phyloP scores from a whole-genome alignment of 2,797 vertebrate genomes.

The Paedocypris micromegethes region DNA sequence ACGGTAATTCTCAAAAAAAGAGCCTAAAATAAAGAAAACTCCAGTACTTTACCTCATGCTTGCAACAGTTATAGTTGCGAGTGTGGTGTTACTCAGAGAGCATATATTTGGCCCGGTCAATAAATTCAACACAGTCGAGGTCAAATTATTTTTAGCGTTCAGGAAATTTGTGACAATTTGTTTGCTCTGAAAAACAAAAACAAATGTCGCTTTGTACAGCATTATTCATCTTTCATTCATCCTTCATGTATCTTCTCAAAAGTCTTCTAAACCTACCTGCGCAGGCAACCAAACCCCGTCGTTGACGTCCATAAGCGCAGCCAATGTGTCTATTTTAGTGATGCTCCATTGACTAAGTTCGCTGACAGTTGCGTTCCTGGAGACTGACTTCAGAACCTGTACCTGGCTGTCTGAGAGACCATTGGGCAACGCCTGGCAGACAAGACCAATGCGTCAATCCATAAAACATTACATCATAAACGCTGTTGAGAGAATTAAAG shows the following conservation, averaged over 20 bases:
- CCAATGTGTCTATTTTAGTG: constrained; percentile 37
- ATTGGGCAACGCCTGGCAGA: constrained; percentile 28
- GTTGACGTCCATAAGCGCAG: constrained; percentile 29
- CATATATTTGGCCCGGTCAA: constrained; percentile 44
- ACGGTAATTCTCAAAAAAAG: no score
- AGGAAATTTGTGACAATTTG: constrained; percentile 44
- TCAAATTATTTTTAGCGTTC: constrained; percentile 31
- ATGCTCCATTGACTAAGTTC: constrained; percentile 45
- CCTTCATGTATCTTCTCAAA: not conserved
- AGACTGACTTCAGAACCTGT: constrained; percentile 36
- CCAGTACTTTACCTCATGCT: constrained; percentile 31
- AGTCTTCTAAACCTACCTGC: constrained; percentile 17
- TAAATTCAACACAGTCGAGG: constrained; percentile 24
- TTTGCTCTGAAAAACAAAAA: constrained; percentile 30
- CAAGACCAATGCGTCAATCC: not conserved
- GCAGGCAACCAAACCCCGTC: constrained; percentile 35
- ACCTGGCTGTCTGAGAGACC: constrained; percentile 39
- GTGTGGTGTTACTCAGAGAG: constrained; percentile 14
- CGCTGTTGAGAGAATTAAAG: not conserved
- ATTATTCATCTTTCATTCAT: not conserved
- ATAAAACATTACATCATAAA: not conserved
- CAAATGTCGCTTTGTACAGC: not conserved
- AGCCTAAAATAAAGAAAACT: not conserved
- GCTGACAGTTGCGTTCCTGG: constrained; percentile 25
- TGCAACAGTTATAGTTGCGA: constrained; percentile 24